A percentile compares a stretch with the other conserved stretches of the same genome.
phyloP scores from a whole-genome alignment of 1,140 invertebrate species.

The Sycophaga agraensis region DNA sequence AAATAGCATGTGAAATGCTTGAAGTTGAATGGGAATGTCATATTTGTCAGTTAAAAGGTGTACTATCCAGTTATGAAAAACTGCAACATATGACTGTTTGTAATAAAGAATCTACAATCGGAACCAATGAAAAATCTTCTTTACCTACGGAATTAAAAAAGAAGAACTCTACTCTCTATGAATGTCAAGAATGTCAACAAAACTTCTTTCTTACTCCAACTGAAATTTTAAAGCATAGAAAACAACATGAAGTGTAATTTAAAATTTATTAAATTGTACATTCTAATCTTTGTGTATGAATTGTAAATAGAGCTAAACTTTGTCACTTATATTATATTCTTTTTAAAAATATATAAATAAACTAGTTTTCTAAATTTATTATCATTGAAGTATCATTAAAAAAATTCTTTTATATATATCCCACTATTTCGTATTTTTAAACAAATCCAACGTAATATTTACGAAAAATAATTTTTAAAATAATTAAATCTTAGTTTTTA shows the following conservation, averaged over 20 bases:
- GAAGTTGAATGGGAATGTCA: conserved; percentile 62
- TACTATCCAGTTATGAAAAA: conserved; percentile 62
- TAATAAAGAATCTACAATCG: conserved; percentile 39
- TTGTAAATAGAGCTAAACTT: too few species aligned
- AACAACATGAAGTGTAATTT: conserved; percentile 42
- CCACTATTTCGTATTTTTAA: too few species aligned
- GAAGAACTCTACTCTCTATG: conserved; percentile 69
- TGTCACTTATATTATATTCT: too few species aligned
- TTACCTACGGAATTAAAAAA: conserved; percentile 50
- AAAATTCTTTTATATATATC: too few species aligned
- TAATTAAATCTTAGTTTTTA: too few species aligned
- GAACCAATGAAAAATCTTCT: conserved; percentile 31
- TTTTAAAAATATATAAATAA: too few species aligned
- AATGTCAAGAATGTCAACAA: conserved; percentile 72
- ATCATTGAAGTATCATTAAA: too few species aligned
- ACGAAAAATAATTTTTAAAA: too few species aligned
- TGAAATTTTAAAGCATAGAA: conserved; percentile 75
- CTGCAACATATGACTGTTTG: conserved; percentile 58
- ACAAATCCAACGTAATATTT: too few species aligned
- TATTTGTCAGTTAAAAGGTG: conserved; percentile 56
- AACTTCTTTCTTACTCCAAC: conserved; percentile 72
- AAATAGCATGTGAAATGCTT: conserved; percentile 58
- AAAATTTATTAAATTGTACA: too few species aligned
- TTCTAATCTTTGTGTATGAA: too few species aligned
- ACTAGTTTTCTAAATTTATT: too few species aligned